Percentiles rank a stretch among this genome's conserved stretches.
Evolutionary conservation across 2,113 vertebrate species (phyloP).

Genomic region (Psammodynastes pulverulentus): DNA sequence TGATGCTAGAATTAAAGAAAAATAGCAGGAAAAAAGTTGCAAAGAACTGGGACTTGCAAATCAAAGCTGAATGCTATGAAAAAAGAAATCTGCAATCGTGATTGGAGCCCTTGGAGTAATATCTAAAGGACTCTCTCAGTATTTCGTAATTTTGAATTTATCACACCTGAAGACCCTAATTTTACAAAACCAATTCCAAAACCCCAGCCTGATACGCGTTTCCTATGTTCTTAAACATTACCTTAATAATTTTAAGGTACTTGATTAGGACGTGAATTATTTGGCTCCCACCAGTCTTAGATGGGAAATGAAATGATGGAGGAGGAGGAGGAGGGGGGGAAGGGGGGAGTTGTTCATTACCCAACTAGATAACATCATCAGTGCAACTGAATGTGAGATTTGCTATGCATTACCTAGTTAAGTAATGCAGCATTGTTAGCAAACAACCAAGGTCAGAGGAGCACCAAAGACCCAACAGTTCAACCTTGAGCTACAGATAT

Average conservation of each 20-base stretch:
- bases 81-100: not conserved
- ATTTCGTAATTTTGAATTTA: not conserved
- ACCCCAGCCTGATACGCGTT: not conserved
- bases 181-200: not conserved
- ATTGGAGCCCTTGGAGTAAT: not conserved
- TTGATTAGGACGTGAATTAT: not conserved
- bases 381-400: not conserved
- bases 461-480: not conserved
- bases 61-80: too few species aligned
- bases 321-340: too few species aligned
- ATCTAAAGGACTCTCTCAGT: not conserved
- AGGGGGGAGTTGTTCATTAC: not conserved
- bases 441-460: not conserved
- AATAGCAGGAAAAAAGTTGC: too few species aligned
- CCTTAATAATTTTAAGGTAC: not conserved
- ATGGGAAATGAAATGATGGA: not conserved
- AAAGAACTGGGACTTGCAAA: too few species aligned
- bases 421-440: not conserved
- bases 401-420: not conserved
- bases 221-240: not conserved
- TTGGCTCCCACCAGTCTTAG: not conserved
- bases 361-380: not conserved
- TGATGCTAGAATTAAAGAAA: too few species aligned
- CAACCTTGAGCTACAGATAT: not conserved
- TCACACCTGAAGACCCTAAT: not conserved